These are phyloP conservation scores for Hipparchia semele DNA, from an alignment of 2,888 invertebrate genomes.

Conservation along the genomic window DNA sequence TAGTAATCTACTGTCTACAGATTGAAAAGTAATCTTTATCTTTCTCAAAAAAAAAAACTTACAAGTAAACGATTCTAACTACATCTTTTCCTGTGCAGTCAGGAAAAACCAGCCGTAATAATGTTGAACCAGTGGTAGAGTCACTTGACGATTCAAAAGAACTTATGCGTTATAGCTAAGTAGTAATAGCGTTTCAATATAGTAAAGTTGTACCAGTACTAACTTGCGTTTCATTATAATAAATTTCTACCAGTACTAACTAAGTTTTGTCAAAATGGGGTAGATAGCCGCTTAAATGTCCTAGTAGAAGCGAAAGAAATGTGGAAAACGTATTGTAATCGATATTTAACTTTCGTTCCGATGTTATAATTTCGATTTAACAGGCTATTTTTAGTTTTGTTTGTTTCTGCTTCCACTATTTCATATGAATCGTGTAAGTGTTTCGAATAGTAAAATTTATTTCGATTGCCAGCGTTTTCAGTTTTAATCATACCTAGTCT, in stretches of 20 bases:
- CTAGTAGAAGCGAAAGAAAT: not conserved
- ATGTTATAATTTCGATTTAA: not conserved
- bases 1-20: too few relatives aligned
- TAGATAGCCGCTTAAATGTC: not conserved
- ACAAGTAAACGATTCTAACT: too few relatives aligned
- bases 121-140: too few relatives aligned
- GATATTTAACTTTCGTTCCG: not conserved
- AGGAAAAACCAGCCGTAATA: too few relatives aligned
- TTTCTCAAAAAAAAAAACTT: too few relatives aligned
- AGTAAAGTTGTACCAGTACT: too few relatives aligned
- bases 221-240: too few relatives aligned
- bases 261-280: not conserved
- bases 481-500: not conserved
- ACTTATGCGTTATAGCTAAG: too few relatives aligned
- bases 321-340: not conserved
- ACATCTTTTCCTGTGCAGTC: too few relatives aligned
- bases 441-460: not conserved
- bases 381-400: not conserved
- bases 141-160: too few relatives aligned
- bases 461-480: not conserved
- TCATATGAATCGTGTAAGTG: not conserved
- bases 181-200: too few relatives aligned
- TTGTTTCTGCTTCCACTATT: not conserved
- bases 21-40: too few relatives aligned
- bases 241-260: not conserved